A percentile compares a stretch with the other conserved stretches of the same genome.
phyloP scores from a whole-genome alignment of 2,113 vertebrate species.

The Perca fluviatilis region DNA sequence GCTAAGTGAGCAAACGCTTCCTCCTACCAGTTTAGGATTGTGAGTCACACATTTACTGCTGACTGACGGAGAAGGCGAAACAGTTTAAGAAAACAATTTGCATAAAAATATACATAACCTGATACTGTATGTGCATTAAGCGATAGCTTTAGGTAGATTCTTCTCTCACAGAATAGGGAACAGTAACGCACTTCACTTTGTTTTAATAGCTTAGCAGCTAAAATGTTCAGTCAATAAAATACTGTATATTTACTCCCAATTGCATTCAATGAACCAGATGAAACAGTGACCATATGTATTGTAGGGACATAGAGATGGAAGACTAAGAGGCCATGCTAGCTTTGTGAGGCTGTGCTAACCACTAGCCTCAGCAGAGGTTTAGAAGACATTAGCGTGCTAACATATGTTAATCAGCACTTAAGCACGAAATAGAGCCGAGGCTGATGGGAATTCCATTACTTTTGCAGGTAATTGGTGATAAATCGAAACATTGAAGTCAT shows the following conservation, averaged over 20 bases:
- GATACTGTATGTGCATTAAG: not conserved
- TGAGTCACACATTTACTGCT: not conserved
- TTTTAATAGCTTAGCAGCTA: not conserved
- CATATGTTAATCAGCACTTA: too few relatives aligned
- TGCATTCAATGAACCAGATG: not conserved
- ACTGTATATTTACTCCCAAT: not conserved
- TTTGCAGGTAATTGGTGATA: too few relatives aligned
- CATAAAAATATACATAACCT: not conserved
- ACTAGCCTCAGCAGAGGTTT: too few relatives aligned
- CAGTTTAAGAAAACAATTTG: not conserved
- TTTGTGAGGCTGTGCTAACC: too few relatives aligned
- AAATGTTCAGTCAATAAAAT: not conserved
- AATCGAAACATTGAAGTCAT: too few relatives aligned
- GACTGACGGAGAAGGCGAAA: not conserved
- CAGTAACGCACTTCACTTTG: not conserved
- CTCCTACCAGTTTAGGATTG: slow-evolving; percentile 18
- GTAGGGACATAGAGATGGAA: too few relatives aligned
- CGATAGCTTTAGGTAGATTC: not conserved
- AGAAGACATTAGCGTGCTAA: too few relatives aligned
- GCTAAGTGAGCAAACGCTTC: not conserved
- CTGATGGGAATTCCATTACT: too few relatives aligned
- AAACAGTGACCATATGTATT: not conserved
- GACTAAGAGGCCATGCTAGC: too few relatives aligned
- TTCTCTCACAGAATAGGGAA: not conserved
- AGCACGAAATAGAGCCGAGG: too few relatives aligned